These are phyloP conservation scores for Trimorus sp. DNA, from an alignment of 2,888 invertebrate species.

Conservation along the genomic window DNA sequence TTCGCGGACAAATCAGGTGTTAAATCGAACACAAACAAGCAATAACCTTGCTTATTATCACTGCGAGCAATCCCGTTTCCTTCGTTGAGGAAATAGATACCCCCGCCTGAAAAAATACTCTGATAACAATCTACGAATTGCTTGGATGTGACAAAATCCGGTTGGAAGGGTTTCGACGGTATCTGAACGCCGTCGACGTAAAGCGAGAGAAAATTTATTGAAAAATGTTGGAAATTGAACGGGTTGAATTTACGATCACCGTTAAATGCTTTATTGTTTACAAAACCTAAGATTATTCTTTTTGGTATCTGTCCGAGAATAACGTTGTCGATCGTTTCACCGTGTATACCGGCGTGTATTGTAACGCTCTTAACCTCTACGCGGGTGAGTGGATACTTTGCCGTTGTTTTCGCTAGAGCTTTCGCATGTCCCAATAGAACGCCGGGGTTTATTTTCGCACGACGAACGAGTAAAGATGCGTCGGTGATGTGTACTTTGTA, in stretches of 20 bases:
- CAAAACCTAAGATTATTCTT: slow-evolving; percentile 72
- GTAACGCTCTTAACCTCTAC: slow-evolving; percentile 68
- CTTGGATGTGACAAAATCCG: too few species aligned
- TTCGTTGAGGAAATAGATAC: slow-evolving; percentile 66
- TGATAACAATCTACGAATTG: slow-evolving; percentile 68
- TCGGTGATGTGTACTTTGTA: slow-evolving; percentile 33
- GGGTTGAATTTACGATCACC: slow-evolving; percentile 56
- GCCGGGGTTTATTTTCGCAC: slow-evolving; percentile 66
- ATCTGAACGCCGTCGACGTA: slow-evolving; percentile 31
- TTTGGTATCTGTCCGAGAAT: slow-evolving; percentile 73
- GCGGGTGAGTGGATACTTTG: slow-evolving; percentile 39
- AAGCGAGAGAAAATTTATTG: slow-evolving; percentile 12
- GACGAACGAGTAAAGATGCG: slow-evolving; percentile 63
- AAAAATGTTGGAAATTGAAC: slow-evolving; percentile 64
- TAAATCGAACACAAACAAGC: slow-evolving; percentile 70
- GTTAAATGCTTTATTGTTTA: slow-evolving; percentile 67
- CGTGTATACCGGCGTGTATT: slow-evolving; percentile 65
- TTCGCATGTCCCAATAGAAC: slow-evolving; percentile 70
- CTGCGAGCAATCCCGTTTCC: slow-evolving; percentile 62
- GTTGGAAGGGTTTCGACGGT: slow-evolving; percentile 63
- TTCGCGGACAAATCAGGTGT: slow-evolving; percentile 70
- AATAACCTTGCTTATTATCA: slow-evolving; percentile 62
- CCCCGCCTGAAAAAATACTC: slow-evolving; percentile 67
- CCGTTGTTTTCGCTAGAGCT: slow-evolving; percentile 61
- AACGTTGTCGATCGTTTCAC: slow-evolving; percentile 72